Conservation (phyloP, 2,113 vertebrate genomes). For the Embiotoca jacksoni region DNA sequence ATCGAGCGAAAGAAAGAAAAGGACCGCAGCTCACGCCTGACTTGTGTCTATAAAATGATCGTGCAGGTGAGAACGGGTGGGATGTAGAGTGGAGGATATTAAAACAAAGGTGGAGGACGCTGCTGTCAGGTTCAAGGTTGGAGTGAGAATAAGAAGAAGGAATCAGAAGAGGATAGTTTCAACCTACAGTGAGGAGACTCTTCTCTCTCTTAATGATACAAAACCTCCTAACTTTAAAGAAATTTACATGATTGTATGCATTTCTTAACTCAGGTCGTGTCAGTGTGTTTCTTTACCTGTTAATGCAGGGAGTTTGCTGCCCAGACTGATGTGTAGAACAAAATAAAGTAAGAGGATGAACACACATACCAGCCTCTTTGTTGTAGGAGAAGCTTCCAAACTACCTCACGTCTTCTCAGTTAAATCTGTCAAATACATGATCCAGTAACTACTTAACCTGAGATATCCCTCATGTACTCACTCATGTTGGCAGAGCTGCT, state of each 20-base stretch:
- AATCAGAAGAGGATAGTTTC: not conserved
- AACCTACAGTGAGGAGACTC: not conserved
- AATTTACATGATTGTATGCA: not conserved
- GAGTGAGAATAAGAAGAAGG: constrained; percentile 10
- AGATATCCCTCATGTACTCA: no score
- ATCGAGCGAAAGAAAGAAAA: not conserved
- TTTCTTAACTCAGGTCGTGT: no score
- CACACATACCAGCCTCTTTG: no score
- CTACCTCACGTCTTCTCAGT: no score
- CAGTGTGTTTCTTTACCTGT: no score
- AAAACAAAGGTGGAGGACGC: constrained; percentile 9
- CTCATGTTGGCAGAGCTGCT: no score
- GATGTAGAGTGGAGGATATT: constrained; percentile 24
- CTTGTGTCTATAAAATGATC: constrained; percentile 34
- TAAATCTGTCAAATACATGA: no score
- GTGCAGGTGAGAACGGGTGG: constrained; percentile 33
- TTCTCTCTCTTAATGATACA: not conserved
- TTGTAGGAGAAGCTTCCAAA: no score
- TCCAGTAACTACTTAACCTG: no score
- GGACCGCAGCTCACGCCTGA: not conserved
- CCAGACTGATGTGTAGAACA: no score
- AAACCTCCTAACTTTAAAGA: not conserved
- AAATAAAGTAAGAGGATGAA: no score
- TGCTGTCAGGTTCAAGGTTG: constrained; percentile 65
- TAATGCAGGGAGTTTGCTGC: no score